Evolutionary conservation across 2,797 vertebrate genomes (phyloP).

Genomic region (Cyprinella venusta): DNA sequence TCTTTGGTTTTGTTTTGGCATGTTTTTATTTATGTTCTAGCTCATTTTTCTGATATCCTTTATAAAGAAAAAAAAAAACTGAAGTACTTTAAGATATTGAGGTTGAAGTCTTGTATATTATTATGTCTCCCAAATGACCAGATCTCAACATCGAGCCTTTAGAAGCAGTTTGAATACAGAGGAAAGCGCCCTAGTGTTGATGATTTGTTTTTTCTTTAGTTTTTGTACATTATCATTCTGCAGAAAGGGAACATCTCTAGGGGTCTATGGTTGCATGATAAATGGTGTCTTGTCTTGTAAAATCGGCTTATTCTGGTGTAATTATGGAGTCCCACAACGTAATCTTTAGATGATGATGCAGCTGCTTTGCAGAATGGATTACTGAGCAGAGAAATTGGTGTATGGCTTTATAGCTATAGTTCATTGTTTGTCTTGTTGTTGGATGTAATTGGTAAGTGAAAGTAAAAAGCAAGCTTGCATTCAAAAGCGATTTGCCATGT

Average conservation of each 20-base stretch:
- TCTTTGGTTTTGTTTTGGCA: conserved; percentile 1
- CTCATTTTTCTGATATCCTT: not conserved
- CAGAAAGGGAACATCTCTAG: not conserved
- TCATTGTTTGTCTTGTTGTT: conserved; percentile 44
- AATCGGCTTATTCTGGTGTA: not conserved
- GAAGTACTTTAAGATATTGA: not conserved
- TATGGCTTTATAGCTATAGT: conserved; percentile 58
- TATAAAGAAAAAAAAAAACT: not conserved
- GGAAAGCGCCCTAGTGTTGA: not conserved
- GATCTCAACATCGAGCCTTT: not conserved
- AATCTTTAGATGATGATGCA: conserved; percentile 35
- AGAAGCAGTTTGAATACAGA: not conserved
- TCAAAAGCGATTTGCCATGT: no score
- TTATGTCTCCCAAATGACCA: not conserved
- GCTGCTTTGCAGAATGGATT: conserved; percentile 58
- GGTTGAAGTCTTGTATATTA: not conserved
- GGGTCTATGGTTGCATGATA: not conserved
- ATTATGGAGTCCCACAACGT: not conserved
- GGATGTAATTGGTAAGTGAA: not conserved
- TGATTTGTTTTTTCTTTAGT: not conserved
- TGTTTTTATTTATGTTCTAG: not conserved
- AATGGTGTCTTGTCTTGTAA: conserved; percentile 1
- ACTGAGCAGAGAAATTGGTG: conserved; percentile 62
- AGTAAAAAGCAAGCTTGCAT: no score
- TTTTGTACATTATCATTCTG: not conserved